Evolutionary conservation across 2,113 vertebrate genomes (phyloP).

Genomic region (Rafetus swinhoei): DNA sequence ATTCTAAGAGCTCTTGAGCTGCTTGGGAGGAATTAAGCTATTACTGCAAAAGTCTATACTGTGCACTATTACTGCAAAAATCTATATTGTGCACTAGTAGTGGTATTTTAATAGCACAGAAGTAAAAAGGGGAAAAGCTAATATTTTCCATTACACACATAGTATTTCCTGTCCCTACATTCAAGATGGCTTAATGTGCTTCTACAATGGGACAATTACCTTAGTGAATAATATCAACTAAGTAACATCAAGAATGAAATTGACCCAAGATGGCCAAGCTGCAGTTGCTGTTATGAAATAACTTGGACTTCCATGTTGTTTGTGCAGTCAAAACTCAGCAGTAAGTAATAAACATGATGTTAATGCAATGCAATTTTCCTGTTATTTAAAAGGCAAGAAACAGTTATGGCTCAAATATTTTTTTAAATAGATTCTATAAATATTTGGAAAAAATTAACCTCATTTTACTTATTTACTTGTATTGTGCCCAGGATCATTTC

Average conservation of each 20-base stretch:
- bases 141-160: neutral
- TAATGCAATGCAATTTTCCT: neutral
- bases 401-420: neutral
- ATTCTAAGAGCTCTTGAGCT: constrained; percentile 4
- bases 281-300: neutral
- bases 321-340: neutral
- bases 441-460: neutral
- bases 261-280: neutral
- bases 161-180: neutral
- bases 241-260: neutral
- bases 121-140: neutral
- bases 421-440: neutral
- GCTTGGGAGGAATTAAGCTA: neutral
- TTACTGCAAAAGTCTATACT: neutral
- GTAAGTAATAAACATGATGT: neutral
- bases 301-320: neutral
- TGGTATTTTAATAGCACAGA: neutral
- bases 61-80: neutral
- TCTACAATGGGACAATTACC: neutral
- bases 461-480: neutral
- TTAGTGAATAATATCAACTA: neutral
- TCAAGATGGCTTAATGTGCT: neutral
- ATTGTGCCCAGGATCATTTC: neutral
- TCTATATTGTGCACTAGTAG: neutral
- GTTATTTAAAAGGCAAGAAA: neutral